Evolutionary conservation across 37 sponge, comb jelly and placozoan species (phyloP).

Genomic region (Hormiphora californensis): DNA sequence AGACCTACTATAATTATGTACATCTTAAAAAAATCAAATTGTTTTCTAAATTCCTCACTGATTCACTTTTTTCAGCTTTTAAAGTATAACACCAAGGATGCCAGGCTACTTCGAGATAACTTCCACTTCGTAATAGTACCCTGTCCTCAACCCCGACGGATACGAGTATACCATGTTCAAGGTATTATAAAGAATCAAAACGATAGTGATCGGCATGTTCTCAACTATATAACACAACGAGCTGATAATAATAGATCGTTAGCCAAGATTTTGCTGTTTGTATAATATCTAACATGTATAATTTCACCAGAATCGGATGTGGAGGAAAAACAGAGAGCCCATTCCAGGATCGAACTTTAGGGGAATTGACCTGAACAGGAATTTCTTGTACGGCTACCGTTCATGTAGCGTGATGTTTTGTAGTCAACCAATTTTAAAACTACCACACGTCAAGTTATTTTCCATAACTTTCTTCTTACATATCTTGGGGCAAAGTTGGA

Average conservation of each 20-base stretch:
- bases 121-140: constrained; percentile 36
- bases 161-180: constrained; percentile 19
- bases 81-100: neutral
- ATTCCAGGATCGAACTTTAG: neutral
- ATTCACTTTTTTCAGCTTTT: neutral
- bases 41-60: neutral
- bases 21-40: neutral
- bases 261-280: neutral
- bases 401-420: too few relatives aligned
- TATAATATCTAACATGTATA: neutral
- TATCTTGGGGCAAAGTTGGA: too few relatives aligned
- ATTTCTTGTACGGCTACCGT: constrained; percentile 14
- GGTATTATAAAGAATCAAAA: too few relatives aligned
- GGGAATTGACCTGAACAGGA: constrained; percentile 9
- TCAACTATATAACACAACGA: too few relatives aligned
- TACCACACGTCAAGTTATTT: too few relatives aligned
- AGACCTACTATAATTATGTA: neutral
- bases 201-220: too few relatives aligned
- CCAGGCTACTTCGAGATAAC: neutral
- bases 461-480: too few relatives aligned
- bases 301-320: neutral
- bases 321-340: constrained; percentile 47
- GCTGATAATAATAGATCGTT: too few relatives aligned
- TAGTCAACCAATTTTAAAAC: too few relatives aligned
- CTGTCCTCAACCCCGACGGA: constrained; percentile 35